Percentiles rank a stretch among this genome's conserved stretches.
Evolutionary conservation across 2,113 vertebrate species (phyloP).

Genomic region (Spheniscus mendiculus): DNA sequence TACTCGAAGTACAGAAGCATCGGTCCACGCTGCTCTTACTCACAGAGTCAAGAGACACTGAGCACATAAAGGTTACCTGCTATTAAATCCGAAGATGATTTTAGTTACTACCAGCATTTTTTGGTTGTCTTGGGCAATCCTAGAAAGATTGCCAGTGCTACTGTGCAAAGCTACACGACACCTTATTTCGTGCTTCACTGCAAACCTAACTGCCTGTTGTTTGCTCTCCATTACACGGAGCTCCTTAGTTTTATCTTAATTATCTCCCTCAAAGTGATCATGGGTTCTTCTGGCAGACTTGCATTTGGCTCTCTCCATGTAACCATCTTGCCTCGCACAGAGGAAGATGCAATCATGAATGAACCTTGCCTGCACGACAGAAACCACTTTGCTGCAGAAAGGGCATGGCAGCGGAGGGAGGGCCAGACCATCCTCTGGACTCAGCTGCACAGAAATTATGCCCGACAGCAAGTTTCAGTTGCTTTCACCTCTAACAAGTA

Average conservation of each 20-base stretch:
- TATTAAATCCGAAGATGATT: background rate
- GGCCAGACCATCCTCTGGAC: background rate
- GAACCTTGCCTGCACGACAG: background rate
- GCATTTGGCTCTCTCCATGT: background rate
- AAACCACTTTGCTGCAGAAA: background rate
- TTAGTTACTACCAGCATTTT: background rate
- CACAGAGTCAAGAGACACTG: background rate
- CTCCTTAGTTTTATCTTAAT: background rate
- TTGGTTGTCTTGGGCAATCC: background rate
- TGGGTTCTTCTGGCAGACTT: background rate
- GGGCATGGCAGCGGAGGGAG: fast-evolving
- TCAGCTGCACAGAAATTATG: background rate
- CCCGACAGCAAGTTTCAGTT: background rate
- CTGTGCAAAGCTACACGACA: background rate
- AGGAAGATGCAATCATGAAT: background rate
- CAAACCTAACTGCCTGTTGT: background rate
- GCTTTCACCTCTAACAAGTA: background rate
- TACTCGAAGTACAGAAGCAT: background rate
- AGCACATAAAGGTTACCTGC: background rate
- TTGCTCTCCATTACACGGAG: background rate
- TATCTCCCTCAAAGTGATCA: background rate
- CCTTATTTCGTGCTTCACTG: background rate
- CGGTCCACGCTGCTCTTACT: background rate
- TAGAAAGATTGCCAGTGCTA: background rate
- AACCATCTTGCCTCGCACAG: background rate